Base-by-base conservation (phyloP, 92 coral and sea anemone genomes). In the Blastomussa wellsi region DNA sequence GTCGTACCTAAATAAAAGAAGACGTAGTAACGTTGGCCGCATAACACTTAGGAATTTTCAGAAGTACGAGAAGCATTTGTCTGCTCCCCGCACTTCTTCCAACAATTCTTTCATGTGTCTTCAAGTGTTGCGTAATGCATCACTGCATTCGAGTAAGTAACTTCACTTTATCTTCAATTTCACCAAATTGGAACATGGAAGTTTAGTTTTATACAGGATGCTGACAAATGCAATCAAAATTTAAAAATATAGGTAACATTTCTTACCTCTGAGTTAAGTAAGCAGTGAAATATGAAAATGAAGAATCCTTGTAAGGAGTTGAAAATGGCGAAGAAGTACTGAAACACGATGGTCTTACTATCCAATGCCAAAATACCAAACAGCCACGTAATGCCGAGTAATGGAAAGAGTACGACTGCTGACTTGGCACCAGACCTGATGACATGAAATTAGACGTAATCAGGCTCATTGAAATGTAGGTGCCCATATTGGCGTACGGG, bases 271-370 rank as follows among this genome's bases (percentile, higher is more conserved):
- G 92, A 89, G 59, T 89, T 91, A 26, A 89, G 79, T 22, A 86
- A 37, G 37, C 92, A 91, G 82, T 91, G 89, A 37, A 91, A 86
- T 67, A 91, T 72, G 70, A 91, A 91, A 57, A 91, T 91, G 86
- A 91, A 89, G 78, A 91, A 91, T 15, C 94, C 94, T 82, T 91
- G 94, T 38, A 89, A 77, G 5, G 94, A 90, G 55, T 91, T 91
- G 66, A 79, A 89, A 32, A 85, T 62, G n/a, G 94, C 94, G 62
- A 91, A 91, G 5, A 91, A 81, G 71, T 91, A 91, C 76, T 91
- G 94, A 72, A 89, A 85, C 26, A 65, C 85, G 60, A 91, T 78
- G 26, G 90, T 77, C 24, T 86, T 79, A 3, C 70, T 42, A 22
- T 85, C 88, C 52, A 91, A 75, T 20, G 92, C 92, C 59, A 91